A percentile compares a stretch with the other conserved stretches of the same genome.
phyloP scores from a whole-genome alignment of 2,797 vertebrate genomes.

The Hydrolagus colliei region DNA sequence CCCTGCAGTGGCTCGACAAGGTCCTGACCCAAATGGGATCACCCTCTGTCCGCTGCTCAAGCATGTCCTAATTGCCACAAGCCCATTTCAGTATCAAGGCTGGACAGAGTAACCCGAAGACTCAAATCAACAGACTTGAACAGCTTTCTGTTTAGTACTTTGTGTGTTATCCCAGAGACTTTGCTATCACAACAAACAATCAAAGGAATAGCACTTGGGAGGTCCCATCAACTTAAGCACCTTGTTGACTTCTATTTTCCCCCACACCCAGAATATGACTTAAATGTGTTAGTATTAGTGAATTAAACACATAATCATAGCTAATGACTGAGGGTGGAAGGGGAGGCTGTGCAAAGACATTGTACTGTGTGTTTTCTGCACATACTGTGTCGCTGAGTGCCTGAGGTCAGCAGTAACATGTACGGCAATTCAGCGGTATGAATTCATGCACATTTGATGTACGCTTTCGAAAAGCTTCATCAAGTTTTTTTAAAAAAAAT shows the following conservation, averaged over 20 bases:
- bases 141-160: conserved; percentile 74
- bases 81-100: conserved; percentile 36
- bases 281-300: conserved; percentile 74
- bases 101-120: conserved; percentile 39
- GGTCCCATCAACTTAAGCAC: conserved; percentile 89
- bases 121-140: conserved; percentile 61
- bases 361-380: conserved; percentile 62
- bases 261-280: conserved; percentile 69
- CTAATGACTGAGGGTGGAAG: conserved; percentile 48
- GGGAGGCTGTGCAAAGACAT: conserved; percentile 59
- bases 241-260: conserved; percentile 82
- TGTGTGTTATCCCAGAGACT: conserved; percentile 71
- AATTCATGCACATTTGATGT: neutral
- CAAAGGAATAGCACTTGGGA: conserved; percentile 79
- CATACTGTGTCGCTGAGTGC: conserved; percentile 55
- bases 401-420: conserved; percentile 66
- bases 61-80: conserved; percentile 79
- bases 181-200: conserved; percentile 64
- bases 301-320: conserved; percentile 60
- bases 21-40: conserved; percentile 98
- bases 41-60: conserved; percentile 94
- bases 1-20: conserved; percentile 97
- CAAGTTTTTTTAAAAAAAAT: no score
- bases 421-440: conserved; percentile 39
- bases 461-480: conserved; percentile 21